These are phyloP conservation scores for Heliothis subflexa DNA, from an alignment of 1,140 invertebrate species.

Conservation along the genomic window DNA sequence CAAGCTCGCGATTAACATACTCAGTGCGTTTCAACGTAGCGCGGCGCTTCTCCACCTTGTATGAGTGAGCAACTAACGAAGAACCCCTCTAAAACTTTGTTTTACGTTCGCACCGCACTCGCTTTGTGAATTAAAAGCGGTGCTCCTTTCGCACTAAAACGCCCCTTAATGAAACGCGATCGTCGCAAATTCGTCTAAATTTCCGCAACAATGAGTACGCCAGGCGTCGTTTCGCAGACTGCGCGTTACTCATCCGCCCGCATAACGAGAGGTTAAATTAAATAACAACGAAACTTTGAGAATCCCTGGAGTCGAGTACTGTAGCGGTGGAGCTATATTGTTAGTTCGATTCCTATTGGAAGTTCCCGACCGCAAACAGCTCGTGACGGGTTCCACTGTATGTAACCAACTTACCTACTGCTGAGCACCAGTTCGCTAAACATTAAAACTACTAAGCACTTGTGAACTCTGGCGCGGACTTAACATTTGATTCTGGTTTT, in stretches of 20 bases:
- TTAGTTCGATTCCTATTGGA: constrained; percentile 78
- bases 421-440: constrained; percentile 56
- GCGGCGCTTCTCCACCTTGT: constrained; percentile 56
- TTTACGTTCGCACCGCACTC: constrained; percentile 68
- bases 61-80: constrained; percentile 79
- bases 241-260: constrained; percentile 64
- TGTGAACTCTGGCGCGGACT: constrained; percentile 9
- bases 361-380: constrained; percentile 78
- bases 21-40: constrained; percentile 52
- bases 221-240: constrained; percentile 65
- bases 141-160: constrained; percentile 75
- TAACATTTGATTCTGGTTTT: constrained; percentile 31
- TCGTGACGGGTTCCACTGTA: constrained; percentile 60
- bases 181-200: constrained; percentile 80
- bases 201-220: constrained; percentile 77
- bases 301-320: constrained; percentile 62
- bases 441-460: constrained; percentile 36
- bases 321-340: constrained; percentile 66
- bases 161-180: constrained; percentile 79
- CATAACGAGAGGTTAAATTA: constrained; percentile 79
- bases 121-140: constrained; percentile 77
- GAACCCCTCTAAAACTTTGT: constrained; percentile 77
- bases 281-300: constrained; percentile 80
- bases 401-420: constrained; percentile 53
- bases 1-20: constrained; percentile 64